phyloP scores from a whole-genome alignment of 2,888 invertebrate species.

The Eupelmus urozonus region DNA sequence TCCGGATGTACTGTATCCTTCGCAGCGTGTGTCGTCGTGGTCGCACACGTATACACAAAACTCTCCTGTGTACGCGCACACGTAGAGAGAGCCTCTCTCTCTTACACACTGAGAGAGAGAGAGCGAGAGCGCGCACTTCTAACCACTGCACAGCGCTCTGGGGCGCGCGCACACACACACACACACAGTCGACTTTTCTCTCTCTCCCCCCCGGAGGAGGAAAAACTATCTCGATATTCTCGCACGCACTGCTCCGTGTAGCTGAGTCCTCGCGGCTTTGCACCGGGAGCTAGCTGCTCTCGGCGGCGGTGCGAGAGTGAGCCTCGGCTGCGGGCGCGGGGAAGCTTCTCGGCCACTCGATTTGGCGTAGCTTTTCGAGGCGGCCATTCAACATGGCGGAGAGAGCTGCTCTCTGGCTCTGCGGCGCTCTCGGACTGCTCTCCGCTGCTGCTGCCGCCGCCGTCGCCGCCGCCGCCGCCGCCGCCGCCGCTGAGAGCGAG shows the following conservation, averaged over 20 bases:
- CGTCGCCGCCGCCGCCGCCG: not conserved
- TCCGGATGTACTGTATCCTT: too few species aligned
- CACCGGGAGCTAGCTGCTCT: not conserved
- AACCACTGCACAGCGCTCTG: too few species aligned
- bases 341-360: slow-evolving; percentile 69
- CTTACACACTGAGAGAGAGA: too few species aligned
- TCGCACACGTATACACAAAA: too few species aligned
- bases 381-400: slow-evolving; percentile 78
- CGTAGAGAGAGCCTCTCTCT: too few species aligned
- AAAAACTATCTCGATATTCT: not conserved
- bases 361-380: slow-evolving; percentile 72
- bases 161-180: not conserved
- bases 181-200: not conserved
- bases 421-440: not conserved
- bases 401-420: slow-evolving; percentile 59
- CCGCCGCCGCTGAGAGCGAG: not conserved
- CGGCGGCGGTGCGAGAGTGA: not conserved
- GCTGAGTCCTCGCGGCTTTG: not conserved
- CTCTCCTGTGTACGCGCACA: too few species aligned
- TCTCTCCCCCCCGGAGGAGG: not conserved
- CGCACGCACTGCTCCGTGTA: not conserved
- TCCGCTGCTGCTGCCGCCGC: not conserved
- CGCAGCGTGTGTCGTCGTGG: too few species aligned
- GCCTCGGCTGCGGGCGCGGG: slow-evolving; percentile 56
- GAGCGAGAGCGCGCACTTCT: not conserved